These are phyloP conservation scores for Bombylius major DNA, from an alignment of 2,888 invertebrate species.

Conservation along the genomic window DNA sequence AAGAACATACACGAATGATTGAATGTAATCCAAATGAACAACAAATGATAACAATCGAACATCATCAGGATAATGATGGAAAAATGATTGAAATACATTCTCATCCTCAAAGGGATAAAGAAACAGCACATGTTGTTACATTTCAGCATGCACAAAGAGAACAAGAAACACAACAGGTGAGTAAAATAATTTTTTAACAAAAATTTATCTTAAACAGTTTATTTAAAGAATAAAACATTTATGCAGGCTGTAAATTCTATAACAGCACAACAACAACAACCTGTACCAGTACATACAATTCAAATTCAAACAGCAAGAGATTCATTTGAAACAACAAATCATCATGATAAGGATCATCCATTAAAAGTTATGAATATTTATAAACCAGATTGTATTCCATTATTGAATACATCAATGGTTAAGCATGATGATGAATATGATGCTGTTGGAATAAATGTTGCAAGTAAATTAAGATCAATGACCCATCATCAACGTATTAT, in stretches of 20 bases:
- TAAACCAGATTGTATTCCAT: slow-evolving; percentile 5
- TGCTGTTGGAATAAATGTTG: slow-evolving; percentile 33
- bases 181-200: too few species aligned
- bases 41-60: not conserved
- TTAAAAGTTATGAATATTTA: not conserved
- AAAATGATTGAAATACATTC: not conserved
- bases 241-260: not conserved
- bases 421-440: slow-evolving; percentile 30
- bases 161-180: slow-evolving; percentile 1
- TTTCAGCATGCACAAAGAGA: not conserved
- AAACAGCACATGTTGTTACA: not conserved
- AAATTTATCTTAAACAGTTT: not conserved
- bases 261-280: not conserved
- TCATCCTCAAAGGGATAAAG: not conserved
- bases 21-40: not conserved
- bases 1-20: not conserved
- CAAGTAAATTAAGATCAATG: slow-evolving; percentile 30
- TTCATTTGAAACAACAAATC: not conserved
- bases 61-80: not conserved
- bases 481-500: slow-evolving; percentile 33
- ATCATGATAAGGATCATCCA: slow-evolving; percentile 2
- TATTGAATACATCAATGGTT: not conserved
- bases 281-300: not conserved
- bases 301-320: not conserved
- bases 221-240: too few species aligned